Conservation (phyloP, 2,888 invertebrate species). For the Oxytorus armatus region DNA sequence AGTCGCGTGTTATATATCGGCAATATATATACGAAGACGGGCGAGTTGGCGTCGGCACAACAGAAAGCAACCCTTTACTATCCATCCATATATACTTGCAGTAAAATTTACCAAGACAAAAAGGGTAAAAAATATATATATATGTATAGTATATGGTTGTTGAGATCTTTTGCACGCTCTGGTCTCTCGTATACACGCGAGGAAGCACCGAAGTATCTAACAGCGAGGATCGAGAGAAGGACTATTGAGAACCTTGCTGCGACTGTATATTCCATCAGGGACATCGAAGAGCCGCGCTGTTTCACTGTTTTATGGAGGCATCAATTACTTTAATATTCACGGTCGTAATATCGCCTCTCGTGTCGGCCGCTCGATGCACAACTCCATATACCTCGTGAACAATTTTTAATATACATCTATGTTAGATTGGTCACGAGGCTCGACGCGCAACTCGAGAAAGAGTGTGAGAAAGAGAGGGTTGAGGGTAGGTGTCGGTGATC, state of each 20-base stretch:
- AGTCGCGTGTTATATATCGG: conserved; percentile 45
- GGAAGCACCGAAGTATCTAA: conserved; percentile 52
- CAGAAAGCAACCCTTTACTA: conserved; percentile 59
- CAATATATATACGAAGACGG: conserved; percentile 68
- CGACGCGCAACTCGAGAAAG: conserved; percentile 27
- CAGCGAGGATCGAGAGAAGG: conserved; percentile 42
- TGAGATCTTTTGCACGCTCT: conserved; percentile 54
- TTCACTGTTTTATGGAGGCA: conserved; percentile 79
- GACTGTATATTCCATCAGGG: conserved; percentile 71
- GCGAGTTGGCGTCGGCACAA: conserved; percentile 62
- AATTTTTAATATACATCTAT: conserved; percentile 32
- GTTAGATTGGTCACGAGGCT: conserved; percentile 60
- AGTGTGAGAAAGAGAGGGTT: conserved; percentile 57
- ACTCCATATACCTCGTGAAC: conserved; percentile 34
- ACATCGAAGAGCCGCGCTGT: conserved; percentile 75
- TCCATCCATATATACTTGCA: conserved; percentile 19
- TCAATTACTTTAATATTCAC: conserved; percentile 82
- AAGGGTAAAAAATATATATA: conserved; percentile 30
- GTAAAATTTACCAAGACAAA: conserved; percentile 26
- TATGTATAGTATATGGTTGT: conserved; percentile 24
- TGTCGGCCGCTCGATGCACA: conserved; percentile 42
- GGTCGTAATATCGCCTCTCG: conserved; percentile 76
- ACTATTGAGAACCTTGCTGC: conserved; percentile 68
- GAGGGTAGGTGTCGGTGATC: conserved; percentile 79
- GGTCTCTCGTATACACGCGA: conserved; percentile 50